These are phyloP conservation scores for Theristicus caerulescens DNA, from an alignment of 2,113 vertebrate genomes.

Conservation along the genomic window DNA sequence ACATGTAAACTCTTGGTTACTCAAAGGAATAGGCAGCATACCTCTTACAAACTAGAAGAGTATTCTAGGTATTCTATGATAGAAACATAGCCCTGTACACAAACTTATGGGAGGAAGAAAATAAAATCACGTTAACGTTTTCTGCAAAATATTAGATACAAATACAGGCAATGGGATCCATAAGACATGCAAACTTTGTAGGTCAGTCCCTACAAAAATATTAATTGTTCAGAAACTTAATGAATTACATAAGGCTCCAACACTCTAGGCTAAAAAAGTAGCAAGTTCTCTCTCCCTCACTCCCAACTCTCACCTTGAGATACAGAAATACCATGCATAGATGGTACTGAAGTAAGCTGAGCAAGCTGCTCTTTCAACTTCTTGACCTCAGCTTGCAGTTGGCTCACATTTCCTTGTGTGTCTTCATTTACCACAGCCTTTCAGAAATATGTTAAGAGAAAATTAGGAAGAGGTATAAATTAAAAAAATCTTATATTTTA, in stretches of 20 bases:
- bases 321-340: neutral
- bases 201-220: neutral
- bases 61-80: neutral
- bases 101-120: neutral
- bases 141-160: neutral
- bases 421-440: conserved; percentile 96
- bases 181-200: neutral
- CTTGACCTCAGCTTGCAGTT: conserved; percentile 92
- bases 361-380: conserved; percentile 91
- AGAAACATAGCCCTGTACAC: neutral
- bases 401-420: conserved; percentile 91
- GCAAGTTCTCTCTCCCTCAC: neutral
- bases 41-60: neutral
- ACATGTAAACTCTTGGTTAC: neutral
- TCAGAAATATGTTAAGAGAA: neutral
- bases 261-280: neutral
- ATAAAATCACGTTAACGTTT: neutral
- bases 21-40: neutral
- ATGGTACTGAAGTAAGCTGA: conserved; percentile 64
- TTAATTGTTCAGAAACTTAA: neutral
- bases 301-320: conserved; percentile 54
- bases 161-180: neutral
- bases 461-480: neutral
- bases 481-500: neutral
- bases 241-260: neutral